Conservation (phyloP, 2,113 vertebrate genomes). For the Rhineura floridana region DNA sequence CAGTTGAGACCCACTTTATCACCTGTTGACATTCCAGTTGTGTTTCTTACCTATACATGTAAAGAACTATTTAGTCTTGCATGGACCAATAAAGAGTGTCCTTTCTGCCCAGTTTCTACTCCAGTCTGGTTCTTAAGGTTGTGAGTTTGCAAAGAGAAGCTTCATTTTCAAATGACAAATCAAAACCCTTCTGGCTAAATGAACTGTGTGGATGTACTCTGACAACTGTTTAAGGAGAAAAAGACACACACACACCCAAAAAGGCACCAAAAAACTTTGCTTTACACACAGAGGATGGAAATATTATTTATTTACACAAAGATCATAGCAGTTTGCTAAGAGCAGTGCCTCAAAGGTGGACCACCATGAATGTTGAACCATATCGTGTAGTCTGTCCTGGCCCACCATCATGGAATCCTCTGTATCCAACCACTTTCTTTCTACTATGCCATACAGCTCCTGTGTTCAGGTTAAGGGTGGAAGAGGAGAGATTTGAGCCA, state of each 20-base stretch:
- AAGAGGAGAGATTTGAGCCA: not conserved
- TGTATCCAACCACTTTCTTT: too few species aligned
- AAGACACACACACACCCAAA: not conserved
- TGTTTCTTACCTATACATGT: not conserved
- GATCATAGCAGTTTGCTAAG: not conserved
- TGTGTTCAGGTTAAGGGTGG: not conserved
- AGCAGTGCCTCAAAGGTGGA: constrained; percentile 16
- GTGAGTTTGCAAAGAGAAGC: constrained; percentile 56
- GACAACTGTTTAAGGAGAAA: constrained; percentile 13
- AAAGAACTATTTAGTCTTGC: constrained; percentile 29
- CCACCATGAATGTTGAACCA: not conserved
- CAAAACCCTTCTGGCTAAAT: constrained; percentile 56
- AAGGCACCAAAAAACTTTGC: not conserved
- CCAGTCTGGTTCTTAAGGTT: constrained; percentile 65
- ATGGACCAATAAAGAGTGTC: not conserved
- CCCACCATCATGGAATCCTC: not conserved
- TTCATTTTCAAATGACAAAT: constrained; percentile 67
- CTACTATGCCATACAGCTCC: not conserved
- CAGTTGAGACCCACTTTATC: constrained; percentile 11
- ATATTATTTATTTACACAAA: constrained; percentile 8
- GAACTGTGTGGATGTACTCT: not conserved
- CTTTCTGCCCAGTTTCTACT: constrained; percentile 31
- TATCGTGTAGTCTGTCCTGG: not conserved
- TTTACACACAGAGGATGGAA: constrained; percentile 1
- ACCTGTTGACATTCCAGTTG: constrained; percentile 15